These are phyloP conservation scores for Tetraneura akinire DNA, from an alignment of 1,140 invertebrate genomes.

Conservation along the genomic window DNA sequence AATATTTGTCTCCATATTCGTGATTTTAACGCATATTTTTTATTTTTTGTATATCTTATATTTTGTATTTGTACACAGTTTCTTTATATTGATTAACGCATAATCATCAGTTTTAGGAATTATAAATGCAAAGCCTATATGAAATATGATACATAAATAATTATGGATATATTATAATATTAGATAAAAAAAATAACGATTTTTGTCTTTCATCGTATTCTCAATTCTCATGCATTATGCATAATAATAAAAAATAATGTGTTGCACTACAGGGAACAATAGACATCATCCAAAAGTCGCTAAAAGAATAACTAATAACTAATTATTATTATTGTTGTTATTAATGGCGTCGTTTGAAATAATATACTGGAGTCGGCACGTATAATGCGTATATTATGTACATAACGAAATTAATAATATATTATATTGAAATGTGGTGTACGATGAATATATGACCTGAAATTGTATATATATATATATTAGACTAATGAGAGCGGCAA, in stretches of 20 bases:
- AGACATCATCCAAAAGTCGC: background rate
- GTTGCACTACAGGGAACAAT: conserved; percentile 11
- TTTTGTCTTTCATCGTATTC: background rate
- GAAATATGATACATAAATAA: background rate
- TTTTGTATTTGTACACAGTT: too few species aligned
- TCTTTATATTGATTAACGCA: background rate
- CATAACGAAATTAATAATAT: background rate
- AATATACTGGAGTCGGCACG: background rate
- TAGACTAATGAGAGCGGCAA: too few species aligned
- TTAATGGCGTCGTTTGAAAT: background rate
- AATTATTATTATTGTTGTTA: background rate
- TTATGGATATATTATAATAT: background rate
- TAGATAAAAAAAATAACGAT: background rate
- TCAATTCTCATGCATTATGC: background rate
- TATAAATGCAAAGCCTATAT: background rate
- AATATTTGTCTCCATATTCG: conserved; percentile 20
- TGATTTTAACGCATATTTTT: conserved; percentile 23
- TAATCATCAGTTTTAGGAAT: background rate
- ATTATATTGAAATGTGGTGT: conserved; percentile 3
- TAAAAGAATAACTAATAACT: conserved; percentile 27
- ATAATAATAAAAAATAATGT: conserved; percentile 27
- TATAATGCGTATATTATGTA: background rate
- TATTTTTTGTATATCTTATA: background rate
- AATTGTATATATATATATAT: too few species aligned
- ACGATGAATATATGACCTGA: conserved; percentile 23